phyloP scores from a whole-genome alignment of 2,888 invertebrate species.

The Dendrolimus houi region DNA sequence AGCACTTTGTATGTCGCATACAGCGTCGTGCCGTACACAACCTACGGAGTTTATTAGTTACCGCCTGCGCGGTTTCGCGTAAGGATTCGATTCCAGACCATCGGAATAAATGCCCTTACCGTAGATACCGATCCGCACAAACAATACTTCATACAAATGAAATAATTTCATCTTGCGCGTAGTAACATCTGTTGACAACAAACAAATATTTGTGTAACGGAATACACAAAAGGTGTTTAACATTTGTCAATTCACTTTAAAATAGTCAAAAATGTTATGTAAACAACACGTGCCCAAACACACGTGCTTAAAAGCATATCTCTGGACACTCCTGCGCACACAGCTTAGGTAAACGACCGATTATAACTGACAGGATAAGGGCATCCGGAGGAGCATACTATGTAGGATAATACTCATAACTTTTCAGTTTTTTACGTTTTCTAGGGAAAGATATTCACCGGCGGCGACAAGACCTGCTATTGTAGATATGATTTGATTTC shows the following conservation, averaged over 20 bases:
- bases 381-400: not conserved
- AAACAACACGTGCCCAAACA: not conserved
- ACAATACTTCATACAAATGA: too few species aligned
- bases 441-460: too few species aligned
- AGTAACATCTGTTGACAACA: not conserved
- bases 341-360: conserved; percentile 16
- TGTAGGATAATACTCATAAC: not conserved
- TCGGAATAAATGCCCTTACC: too few species aligned
- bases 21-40: too few species aligned
- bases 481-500: too few species aligned
- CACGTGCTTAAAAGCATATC: not conserved
- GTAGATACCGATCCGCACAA: too few species aligned
- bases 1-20: too few species aligned
- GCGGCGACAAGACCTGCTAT: too few species aligned
- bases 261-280: not conserved
- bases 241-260: not conserved
- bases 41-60: too few species aligned
- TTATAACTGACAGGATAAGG: conserved; percentile 10
- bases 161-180: not conserved
- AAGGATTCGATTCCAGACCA: too few species aligned
- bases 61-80: too few species aligned
- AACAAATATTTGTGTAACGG: not conserved
- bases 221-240: not conserved
- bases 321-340: not conserved
- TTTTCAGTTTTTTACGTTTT: too few species aligned